Evolutionary conservation across 2,113 vertebrate genomes (phyloP).

Genomic region (Larimichthys polyactis): DNA sequence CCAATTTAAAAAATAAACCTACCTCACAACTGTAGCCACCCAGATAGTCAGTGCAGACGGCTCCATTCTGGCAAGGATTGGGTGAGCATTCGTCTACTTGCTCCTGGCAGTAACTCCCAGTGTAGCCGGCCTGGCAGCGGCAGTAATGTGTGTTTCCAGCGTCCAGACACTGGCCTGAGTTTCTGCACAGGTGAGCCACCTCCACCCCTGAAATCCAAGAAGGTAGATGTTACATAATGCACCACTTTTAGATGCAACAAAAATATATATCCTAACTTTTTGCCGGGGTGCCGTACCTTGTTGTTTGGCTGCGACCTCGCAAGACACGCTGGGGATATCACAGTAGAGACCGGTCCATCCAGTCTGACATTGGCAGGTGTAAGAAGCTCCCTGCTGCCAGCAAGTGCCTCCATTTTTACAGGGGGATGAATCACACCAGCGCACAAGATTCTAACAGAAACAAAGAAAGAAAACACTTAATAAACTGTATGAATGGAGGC

Average conservation of each 20-base stretch:
- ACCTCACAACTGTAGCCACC: constrained; percentile 98
- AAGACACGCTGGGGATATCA: constrained; percentile 95
- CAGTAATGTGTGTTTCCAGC: constrained; percentile 94
- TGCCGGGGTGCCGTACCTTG: constrained; percentile 82
- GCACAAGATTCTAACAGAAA: constrained; percentile 89
- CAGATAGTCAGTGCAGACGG: constrained; percentile 95
- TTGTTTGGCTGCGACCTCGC: constrained; percentile 93
- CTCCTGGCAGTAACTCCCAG: constrained; percentile 96
- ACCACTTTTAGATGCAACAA: background rate
- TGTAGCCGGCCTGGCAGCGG: constrained; percentile 95
- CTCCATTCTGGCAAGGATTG: constrained; percentile 96
- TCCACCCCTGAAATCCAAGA: constrained; percentile 85
- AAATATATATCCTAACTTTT: background rate
- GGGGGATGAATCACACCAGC: constrained; percentile 95
- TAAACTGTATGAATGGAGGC: background rate
- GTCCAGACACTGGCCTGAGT: constrained; percentile 93
- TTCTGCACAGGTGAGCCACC: constrained; percentile 89
- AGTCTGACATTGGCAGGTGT: constrained; percentile 93
- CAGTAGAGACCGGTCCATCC: constrained; percentile 97
- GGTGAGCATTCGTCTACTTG: constrained; percentile 97
- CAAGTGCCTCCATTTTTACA: constrained; percentile 95
- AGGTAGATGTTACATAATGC: constrained; percentile 4
- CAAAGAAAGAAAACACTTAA: background rate
- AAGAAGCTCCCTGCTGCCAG: constrained; percentile 92
- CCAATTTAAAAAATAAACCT: background rate